Evolutionary conservation across 53 echinoderm and acorn worm genomes (phyloP).

Genomic region (Henricia sp.): DNA sequence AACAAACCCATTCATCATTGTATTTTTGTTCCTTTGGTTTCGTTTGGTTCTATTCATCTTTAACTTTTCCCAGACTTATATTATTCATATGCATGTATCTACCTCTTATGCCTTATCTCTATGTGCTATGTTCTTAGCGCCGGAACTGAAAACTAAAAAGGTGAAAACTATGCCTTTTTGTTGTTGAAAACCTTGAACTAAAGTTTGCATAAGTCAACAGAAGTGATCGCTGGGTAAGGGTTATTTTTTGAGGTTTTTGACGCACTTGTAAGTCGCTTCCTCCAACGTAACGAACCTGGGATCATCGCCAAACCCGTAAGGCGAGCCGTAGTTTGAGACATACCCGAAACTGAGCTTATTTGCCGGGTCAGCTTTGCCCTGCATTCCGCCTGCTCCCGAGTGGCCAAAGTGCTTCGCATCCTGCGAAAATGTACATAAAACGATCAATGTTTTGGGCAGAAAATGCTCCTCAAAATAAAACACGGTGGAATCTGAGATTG

Average conservation of each 20-base stretch:
- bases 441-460: background rate
- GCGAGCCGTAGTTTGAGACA: constrained; percentile 54
- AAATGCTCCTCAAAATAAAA: background rate
- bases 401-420: constrained; percentile 65
- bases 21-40: too few species aligned
- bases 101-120: too few species aligned
- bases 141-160: too few species aligned
- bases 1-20: too few species aligned
- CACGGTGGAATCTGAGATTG: background rate
- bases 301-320: constrained; percentile 74
- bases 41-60: too few species aligned
- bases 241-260: background rate
- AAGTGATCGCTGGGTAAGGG: too few species aligned
- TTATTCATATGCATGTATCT: too few species aligned
- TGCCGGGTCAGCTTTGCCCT: constrained; percentile 62
- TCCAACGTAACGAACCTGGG: constrained; percentile 62
- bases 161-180: too few species aligned
- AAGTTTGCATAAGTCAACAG: too few species aligned
- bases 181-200: too few species aligned
- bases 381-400: constrained; percentile 74
- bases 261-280: constrained; percentile 57
- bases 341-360: constrained; percentile 63
- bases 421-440: constrained; percentile 15
- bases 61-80: too few species aligned
- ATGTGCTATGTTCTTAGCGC: too few species aligned